Percentiles rank a stretch among this genome's conserved stretches.
Conservation (phyloP, 2,888 invertebrate species). For the Zhuqinia jingwanae region DNA sequence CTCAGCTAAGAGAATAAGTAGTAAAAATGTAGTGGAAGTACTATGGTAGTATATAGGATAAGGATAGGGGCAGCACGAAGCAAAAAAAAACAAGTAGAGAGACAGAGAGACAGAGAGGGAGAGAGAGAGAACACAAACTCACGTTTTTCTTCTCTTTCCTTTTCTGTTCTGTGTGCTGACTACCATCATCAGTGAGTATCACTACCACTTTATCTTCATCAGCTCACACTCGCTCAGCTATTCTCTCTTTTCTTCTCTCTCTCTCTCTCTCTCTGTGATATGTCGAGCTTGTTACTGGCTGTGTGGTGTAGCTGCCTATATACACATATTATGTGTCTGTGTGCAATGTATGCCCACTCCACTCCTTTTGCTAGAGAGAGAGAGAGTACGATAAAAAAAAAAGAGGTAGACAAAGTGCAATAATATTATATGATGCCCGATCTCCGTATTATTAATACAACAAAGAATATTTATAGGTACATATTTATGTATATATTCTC, state of each 20-base stretch:
- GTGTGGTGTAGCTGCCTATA: conserved; percentile 4
- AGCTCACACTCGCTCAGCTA: conserved; percentile 46
- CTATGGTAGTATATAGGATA: too few relatives aligned
- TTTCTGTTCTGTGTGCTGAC: conserved; percentile 45
- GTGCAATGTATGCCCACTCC: conserved; percentile 24
- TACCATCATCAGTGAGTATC: conserved; percentile 54
- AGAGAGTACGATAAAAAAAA: conserved; percentile 35
- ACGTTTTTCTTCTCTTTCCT: conserved; percentile 51
- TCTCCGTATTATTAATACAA: conserved; percentile 22
- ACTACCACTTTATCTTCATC: conserved; percentile 68
- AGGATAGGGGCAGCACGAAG: conserved; percentile 43
- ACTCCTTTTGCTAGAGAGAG: too few relatives aligned
- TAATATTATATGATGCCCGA: conserved; percentile 56
- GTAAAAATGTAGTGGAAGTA: too few relatives aligned
- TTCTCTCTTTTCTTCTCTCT: conserved; percentile 19
- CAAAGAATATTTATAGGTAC: neutral
- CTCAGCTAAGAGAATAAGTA: too few relatives aligned
- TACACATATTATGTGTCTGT: neutral
- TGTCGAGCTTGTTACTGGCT: conserved; percentile 52
- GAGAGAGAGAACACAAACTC: conserved; percentile 49
- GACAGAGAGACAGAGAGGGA: too few relatives aligned
- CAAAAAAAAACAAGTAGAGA: conserved; percentile 31
- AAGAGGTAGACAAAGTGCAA: conserved; percentile 48
- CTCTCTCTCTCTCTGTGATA: conserved; percentile 20
- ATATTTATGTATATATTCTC: neutral